These are phyloP conservation scores for Glomeris maerens DNA, from an alignment of 1,140 invertebrate genomes.

Conservation along the genomic window DNA sequence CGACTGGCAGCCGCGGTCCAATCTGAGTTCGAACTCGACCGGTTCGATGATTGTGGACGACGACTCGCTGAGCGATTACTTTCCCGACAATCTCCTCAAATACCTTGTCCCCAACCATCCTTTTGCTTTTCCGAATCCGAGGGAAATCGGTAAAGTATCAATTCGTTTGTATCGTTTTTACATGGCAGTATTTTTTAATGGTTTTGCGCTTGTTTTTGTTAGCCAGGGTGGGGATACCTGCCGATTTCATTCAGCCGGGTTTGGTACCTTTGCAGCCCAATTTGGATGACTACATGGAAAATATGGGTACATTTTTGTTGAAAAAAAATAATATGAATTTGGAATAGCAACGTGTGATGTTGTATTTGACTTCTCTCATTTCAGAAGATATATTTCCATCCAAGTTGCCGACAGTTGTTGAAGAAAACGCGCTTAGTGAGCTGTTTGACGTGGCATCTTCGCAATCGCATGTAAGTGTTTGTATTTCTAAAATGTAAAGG, in stretches of 20 bases:
- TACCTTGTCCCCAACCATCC: constrained; percentile 74
- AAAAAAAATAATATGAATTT: constrained; percentile 19
- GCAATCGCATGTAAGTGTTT: not conserved
- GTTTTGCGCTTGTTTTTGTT: constrained; percentile 23
- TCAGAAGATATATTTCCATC: constrained; percentile 8
- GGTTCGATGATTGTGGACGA: constrained; percentile 61
- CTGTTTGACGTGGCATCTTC: no score
- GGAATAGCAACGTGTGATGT: not conserved
- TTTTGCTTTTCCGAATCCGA: constrained; percentile 88
- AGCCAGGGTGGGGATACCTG: constrained; percentile 53
- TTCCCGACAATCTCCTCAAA: constrained; percentile 78
- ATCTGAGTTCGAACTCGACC: constrained; percentile 7
- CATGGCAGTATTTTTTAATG: constrained; percentile 11
- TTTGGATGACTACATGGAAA: constrained; percentile 86
- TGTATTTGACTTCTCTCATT: constrained; percentile 10
- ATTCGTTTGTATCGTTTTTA: constrained; percentile 13
- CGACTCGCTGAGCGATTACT: constrained; percentile 63
- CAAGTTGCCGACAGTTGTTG: constrained; percentile 10
- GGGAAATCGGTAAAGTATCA: constrained; percentile 66
- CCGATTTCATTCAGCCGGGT: constrained; percentile 96
- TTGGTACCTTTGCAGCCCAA: constrained; percentile 90
- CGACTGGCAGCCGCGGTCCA: constrained; percentile 10
- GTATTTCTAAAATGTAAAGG: not conserved
- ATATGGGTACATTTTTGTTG: constrained; percentile 27
- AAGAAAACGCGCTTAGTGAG: no score